A percentile compares a stretch with the other conserved stretches of the same genome.
Evolutionary conservation across 2,888 invertebrate genomes (phyloP).

Genomic region (Eupithecia subumbrata): DNA sequence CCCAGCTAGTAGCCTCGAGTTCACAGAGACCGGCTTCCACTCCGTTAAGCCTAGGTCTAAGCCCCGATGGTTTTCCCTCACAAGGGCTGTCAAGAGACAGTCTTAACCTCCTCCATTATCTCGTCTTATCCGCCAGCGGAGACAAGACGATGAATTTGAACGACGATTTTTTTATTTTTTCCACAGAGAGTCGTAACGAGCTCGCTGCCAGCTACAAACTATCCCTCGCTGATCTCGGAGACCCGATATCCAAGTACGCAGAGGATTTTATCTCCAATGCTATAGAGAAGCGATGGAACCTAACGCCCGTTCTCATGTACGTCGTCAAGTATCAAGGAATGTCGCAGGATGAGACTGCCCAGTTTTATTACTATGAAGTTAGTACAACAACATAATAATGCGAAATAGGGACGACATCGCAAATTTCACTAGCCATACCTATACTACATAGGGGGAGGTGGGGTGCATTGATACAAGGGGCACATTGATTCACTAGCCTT

Average conservation of each 20-base stretch:
- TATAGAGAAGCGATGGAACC: slow-evolving; percentile 66
- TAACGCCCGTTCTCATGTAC: slow-evolving; percentile 62
- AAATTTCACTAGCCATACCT: no score
- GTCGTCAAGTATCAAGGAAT: slow-evolving; percentile 58
- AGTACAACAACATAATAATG: no score
- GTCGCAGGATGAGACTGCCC: slow-evolving; percentile 62
- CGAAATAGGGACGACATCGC: no score
- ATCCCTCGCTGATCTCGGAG: slow-evolving; percentile 48
- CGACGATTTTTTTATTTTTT: neutral
- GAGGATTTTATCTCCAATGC: slow-evolving; percentile 59
- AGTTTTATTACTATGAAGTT: slow-evolving; percentile 74
- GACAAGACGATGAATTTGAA: neutral
- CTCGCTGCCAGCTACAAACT: slow-evolving; percentile 55
- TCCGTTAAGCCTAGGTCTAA: neutral
- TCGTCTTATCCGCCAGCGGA: no score
- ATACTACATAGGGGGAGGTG: no score
- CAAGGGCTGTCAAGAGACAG: neutral
- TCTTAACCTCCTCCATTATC: no score
- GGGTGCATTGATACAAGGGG: no score
- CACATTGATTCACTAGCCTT: no score
- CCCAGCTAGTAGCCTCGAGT: no score
- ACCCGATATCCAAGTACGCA: slow-evolving; percentile 59
- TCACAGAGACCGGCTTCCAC: no score
- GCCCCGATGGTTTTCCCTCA: neutral
- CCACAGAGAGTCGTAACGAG: slow-evolving; percentile 48